phyloP scores from a whole-genome alignment of 2,888 invertebrate genomes.

The Hyposoter dolosus region DNA sequence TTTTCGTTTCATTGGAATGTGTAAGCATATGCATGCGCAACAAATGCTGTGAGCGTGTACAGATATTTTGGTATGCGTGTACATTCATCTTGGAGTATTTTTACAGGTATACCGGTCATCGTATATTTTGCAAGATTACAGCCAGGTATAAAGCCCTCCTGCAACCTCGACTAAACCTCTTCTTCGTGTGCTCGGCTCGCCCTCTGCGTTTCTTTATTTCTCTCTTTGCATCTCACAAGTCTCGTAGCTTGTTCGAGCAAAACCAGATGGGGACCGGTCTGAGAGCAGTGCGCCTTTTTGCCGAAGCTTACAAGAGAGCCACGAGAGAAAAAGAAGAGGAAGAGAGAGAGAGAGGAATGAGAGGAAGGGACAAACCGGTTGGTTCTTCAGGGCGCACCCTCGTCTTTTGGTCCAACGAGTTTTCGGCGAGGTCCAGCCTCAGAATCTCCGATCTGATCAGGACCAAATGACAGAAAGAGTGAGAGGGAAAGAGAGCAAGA shows the following conservation, averaged over 20 bases:
- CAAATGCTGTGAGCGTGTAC: neutral
- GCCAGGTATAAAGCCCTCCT: constrained; percentile 59
- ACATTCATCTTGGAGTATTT: neutral
- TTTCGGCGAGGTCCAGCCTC: constrained; percentile 53
- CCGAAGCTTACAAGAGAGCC: constrained; percentile 5
- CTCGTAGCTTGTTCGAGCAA: constrained; percentile 36
- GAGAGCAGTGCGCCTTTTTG: constrained; percentile 29
- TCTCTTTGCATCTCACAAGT: constrained; percentile 13
- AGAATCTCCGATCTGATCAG: constrained; percentile 37
- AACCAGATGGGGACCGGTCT: constrained; percentile 59
- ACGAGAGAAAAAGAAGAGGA: neutral
- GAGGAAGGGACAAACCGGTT: constrained; percentile 53
- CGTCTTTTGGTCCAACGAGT: constrained; percentile 55
- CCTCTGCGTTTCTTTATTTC: constrained; percentile 23
- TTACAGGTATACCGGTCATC: constrained; percentile 51
- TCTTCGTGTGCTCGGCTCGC: neutral
- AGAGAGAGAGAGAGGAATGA: neutral
- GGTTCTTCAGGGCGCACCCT: constrained; percentile 50
- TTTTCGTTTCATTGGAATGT: neutral
- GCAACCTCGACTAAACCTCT: constrained; percentile 34
- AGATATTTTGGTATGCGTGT: constrained; percentile 51
- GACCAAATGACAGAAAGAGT: constrained; percentile 26
- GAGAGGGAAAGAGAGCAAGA: neutral
- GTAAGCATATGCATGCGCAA: neutral
- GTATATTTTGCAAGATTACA: constrained; percentile 54